These are phyloP conservation scores for Eulemur coronatus DNA, from an alignment of 2,797 vertebrate species.

Conservation along the genomic window DNA sequence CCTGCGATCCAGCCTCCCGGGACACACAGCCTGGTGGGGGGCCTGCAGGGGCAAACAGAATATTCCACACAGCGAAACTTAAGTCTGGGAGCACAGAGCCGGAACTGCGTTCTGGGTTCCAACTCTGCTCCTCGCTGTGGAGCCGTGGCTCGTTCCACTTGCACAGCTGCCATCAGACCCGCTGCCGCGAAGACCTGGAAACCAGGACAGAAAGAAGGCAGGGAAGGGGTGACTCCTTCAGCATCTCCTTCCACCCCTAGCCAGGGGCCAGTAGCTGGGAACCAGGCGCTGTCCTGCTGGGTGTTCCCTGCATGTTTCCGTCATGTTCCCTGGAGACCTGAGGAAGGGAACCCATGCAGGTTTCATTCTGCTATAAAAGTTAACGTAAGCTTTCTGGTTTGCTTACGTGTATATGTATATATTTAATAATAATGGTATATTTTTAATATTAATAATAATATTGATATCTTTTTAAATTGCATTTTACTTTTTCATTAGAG, in stretches of 20 bases:
- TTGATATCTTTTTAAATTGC: not conserved
- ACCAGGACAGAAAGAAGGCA: not conserved
- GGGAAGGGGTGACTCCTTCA: not conserved
- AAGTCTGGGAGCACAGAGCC: not conserved
- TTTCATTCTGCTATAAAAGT: not conserved
- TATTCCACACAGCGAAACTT: not conserved
- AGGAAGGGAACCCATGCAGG: not conserved
- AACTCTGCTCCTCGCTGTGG: not conserved
- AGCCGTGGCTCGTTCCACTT: not conserved
- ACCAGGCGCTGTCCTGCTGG: fast-evolving
- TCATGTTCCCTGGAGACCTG: not conserved
- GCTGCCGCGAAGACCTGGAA: not conserved
- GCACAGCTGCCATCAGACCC: not conserved
- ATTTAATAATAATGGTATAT: too few species aligned
- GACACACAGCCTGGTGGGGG: not conserved
- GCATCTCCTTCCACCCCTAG: not conserved
- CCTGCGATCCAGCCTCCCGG: fast-evolving
- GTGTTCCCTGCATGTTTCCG: not conserved
- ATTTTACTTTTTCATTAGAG: not conserved
- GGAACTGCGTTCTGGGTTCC: not conserved
- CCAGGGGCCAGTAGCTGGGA: not conserved
- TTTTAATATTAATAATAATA: too few species aligned
- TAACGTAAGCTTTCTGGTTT: not conserved
- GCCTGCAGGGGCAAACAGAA: not conserved
- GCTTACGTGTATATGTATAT: not conserved